A percentile compares a stretch with the other conserved stretches of the same genome.
Evolutionary conservation across 2,797 vertebrate species (phyloP).

Genomic region (Pipistrellus pygmaeus): DNA sequence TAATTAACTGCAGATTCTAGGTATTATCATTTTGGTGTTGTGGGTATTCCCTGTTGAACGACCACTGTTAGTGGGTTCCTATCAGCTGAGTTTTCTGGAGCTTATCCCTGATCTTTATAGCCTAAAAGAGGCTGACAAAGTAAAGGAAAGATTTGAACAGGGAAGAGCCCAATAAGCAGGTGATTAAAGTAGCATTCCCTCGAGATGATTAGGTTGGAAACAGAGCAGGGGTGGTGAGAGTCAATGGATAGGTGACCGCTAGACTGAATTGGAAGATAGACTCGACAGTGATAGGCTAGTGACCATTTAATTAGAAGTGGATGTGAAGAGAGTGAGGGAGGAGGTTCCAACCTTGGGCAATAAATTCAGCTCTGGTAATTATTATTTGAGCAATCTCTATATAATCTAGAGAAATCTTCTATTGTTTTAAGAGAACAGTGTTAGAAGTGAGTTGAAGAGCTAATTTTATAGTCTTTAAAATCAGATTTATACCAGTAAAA

Average conservation of each 20-base stretch:
- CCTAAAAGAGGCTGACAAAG: not conserved
- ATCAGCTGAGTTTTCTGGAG: not conserved
- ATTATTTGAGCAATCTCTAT: conserved; percentile 6
- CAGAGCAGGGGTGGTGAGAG: not conserved
- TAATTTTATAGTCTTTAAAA: not conserved
- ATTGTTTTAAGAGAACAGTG: not conserved
- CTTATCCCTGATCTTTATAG: not conserved
- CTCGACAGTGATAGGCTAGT: not conserved
- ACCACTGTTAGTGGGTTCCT: not conserved
- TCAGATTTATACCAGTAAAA: not conserved
- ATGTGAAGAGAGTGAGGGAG: not conserved
- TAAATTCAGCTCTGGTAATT: not conserved
- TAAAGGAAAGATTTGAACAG: not conserved
- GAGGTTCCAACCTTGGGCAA: not conserved
- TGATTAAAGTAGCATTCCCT: not conserved
- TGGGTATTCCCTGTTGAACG: not conserved
- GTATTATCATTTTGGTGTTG: not conserved
- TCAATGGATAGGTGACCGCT: not conserved
- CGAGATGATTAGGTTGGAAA: not conserved
- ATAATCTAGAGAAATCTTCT: conserved; percentile 16
- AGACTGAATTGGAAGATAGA: not conserved
- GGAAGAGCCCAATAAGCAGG: not conserved
- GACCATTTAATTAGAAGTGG: not conserved
- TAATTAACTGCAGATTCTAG: conserved; percentile 1
- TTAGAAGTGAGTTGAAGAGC: not conserved